These are phyloP conservation scores for Anguilla marmorata DNA, from an alignment of 2,797 vertebrate genomes.

Conservation along the genomic window DNA sequence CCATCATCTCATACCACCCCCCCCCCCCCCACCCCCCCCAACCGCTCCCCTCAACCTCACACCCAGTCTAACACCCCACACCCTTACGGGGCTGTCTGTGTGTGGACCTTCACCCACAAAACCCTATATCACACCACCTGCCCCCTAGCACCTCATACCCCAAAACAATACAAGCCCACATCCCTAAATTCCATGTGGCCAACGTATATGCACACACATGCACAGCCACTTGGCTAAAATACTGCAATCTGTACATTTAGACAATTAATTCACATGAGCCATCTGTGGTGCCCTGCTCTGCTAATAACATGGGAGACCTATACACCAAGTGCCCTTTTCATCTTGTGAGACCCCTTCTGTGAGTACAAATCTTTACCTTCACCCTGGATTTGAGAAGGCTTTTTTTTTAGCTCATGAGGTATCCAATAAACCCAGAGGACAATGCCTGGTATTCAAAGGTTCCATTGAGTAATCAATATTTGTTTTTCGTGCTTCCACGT, in stretches of 20 bases:
- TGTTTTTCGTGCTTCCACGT: slow-evolving; percentile 56
- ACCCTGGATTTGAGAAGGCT: not conserved
- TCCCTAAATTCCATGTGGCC: not conserved
- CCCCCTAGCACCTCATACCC: not conserved
- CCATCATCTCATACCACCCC: not conserved
- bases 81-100: too few species aligned
- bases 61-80: too few species aligned
- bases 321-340: slow-evolving; percentile 41
- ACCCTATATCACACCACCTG: not conserved
- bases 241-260: not conserved
- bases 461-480: slow-evolving; percentile 11
- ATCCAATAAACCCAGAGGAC: slow-evolving; percentile 27
- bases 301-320: slow-evolving; percentile 50
- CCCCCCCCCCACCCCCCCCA: not conserved
- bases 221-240: not conserved
- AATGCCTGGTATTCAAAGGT: slow-evolving; percentile 24
- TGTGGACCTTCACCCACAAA: not conserved
- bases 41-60: not conserved
- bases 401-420: not conserved
- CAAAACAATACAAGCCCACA: not conserved
- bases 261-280: slow-evolving; percentile 26
- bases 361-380: not conserved
- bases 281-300: slow-evolving; percentile 42
- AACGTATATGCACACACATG: slow-evolving; percentile 36
- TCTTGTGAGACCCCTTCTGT: not conserved